A percentile compares a stretch with the other conserved stretches of the same genome.
phyloP scores from a whole-genome alignment of 2,797 vertebrate species.

The Macroramphosus scolopax region DNA sequence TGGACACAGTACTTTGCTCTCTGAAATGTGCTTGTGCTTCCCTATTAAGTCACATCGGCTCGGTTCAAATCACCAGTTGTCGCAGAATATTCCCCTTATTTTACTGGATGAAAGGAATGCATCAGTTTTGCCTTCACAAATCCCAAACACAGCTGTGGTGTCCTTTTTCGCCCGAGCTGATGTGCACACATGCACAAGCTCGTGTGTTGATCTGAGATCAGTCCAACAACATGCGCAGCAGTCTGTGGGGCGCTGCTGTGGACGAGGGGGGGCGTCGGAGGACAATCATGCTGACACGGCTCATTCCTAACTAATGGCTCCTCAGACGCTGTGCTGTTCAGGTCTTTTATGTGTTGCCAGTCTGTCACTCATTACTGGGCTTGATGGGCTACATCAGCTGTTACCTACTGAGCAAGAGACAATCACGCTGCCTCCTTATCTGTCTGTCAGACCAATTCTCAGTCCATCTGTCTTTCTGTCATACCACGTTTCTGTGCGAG shows the following conservation, averaged over 20 bases:
- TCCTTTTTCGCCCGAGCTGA: too few relatives aligned
- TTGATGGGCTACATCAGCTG: slow-evolving; percentile 45
- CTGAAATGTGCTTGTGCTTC: too few relatives aligned
- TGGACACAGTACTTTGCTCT: too few relatives aligned
- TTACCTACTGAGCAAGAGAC: slow-evolving; percentile 27
- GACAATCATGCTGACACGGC: slow-evolving; percentile 26
- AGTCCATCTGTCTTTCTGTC: not conserved
- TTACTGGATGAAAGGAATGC: too few relatives aligned
- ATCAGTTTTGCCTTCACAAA: too few relatives aligned
- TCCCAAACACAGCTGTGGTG: too few relatives aligned
- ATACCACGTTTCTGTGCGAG: not conserved
- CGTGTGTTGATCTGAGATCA: not conserved
- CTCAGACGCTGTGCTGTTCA: slow-evolving; percentile 29
- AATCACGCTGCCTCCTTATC: slow-evolving; percentile 20
- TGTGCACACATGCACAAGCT: not conserved
- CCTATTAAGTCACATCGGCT: too few relatives aligned
- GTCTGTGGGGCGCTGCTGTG: not conserved
- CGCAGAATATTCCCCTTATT: too few relatives aligned
- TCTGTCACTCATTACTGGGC: slow-evolving; percentile 57
- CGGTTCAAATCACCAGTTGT: too few relatives aligned
- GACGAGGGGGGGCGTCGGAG: not conserved
- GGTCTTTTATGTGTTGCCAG: slow-evolving; percentile 51
- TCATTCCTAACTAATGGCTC: slow-evolving; percentile 51
- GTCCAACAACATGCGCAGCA: not conserved
- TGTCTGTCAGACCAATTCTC: slow-evolving; percentile 22